Base-by-base conservation (phyloP, 2,113 vertebrate species). In the Fregata magnificens region DNA sequence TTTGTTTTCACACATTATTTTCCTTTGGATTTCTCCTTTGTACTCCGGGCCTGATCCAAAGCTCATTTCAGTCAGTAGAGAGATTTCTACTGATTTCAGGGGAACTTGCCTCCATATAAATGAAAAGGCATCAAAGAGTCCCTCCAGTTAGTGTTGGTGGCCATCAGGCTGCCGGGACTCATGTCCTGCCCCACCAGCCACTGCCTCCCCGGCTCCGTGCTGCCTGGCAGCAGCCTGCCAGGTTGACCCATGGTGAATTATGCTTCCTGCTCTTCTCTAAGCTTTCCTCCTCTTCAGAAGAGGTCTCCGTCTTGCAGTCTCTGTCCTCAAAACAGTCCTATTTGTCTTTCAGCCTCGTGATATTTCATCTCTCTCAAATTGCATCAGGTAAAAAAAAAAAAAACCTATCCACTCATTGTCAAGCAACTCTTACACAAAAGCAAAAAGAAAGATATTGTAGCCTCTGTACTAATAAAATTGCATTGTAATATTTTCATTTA, bases 1-100 rank as follows among this genome's bases (percentile, higher is more conserved):
- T 78, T 81, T 89, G 29, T 96, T 94, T 93, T 89, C 82, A 62
- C 53, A 12, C 29, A 2, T 67, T 63, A 50, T 76, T 93, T 94
- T 79, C 56, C 45, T 86, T 78, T 44, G 86, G 80, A 52, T 86
- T 78, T 44, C 52, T 93, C 14, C 50, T 67, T 89, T 78, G 24
- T 38, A 40, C 34, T 31, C 53, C 42, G 28, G 40, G 44, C 10
- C 49, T 76, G 63, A 84, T 69, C 42, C 47, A 62, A 81, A 92
- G 59, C 17, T 90, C 24, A 2, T 50, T 89, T 40, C 66, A 90
- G 59, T 31, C 28, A 45, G 20, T 6, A 28, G 20, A 74, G 80
- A 58, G 67, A 25, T 10, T 53, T 66, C 24, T 72, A 8, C 45
- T 38, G 49, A 14, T 85, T 93, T 63, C 53, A 63, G 71, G 31